phyloP scores from a whole-genome alignment of 2,888 invertebrate species.

The Lydus trimaculatus region DNA sequence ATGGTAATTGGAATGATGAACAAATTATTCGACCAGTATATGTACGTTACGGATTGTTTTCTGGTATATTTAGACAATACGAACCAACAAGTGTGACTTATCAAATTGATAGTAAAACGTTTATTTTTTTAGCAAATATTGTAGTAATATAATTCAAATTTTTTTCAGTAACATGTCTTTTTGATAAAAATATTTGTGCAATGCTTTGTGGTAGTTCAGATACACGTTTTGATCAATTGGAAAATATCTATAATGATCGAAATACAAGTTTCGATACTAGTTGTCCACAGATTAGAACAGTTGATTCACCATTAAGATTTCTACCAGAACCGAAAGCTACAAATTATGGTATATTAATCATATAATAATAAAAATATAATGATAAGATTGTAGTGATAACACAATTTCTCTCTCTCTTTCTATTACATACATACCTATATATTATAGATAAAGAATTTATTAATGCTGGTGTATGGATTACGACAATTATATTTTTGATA shows the following conservation, averaged over 20 bases:
- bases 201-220: slow-evolving; percentile 54
- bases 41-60: slow-evolving; percentile 52
- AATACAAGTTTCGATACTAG: slow-evolving; percentile 17
- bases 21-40: slow-evolving; percentile 19
- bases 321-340: too few species aligned
- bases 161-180: slow-evolving; percentile 56
- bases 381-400: slow-evolving; percentile 8
- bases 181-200: slow-evolving; percentile 56
- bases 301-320: neutral
- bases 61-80: slow-evolving; percentile 43
- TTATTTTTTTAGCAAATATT: neutral
- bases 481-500: slow-evolving; percentile 64
- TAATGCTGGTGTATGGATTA: slow-evolving; percentile 63
- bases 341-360: neutral
- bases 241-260: slow-evolving; percentile 45
- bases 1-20: slow-evolving; percentile 26
- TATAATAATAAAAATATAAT: neutral
- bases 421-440: neutral
- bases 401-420: neutral
- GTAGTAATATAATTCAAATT: neutral
- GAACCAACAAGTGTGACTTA: slow-evolving; percentile 39
- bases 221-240: slow-evolving; percentile 46
- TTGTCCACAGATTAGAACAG: slow-evolving; percentile 27
- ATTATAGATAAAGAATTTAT: slow-evolving; percentile 46
- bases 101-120: slow-evolving; percentile 48